Conservation (phyloP, 1,140 invertebrate genomes). For the Melipona quadrifasciata region DNA sequence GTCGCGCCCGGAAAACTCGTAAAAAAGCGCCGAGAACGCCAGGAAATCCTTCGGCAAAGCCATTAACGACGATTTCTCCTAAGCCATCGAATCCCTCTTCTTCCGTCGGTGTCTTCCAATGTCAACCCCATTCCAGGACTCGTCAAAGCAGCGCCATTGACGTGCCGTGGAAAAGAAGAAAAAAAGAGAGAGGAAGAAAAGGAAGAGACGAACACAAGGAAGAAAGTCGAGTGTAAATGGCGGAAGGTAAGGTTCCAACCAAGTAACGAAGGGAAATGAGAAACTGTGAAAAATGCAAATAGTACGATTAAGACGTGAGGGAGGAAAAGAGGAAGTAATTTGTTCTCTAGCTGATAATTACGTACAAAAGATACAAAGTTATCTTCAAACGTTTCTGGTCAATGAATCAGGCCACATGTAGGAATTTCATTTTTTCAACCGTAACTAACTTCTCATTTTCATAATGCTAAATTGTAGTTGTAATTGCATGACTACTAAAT, state of each 20-base stretch:
- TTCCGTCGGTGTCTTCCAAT: constrained; percentile 48
- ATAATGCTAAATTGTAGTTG: too few relatives aligned
- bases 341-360: not conserved
- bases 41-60: constrained; percentile 72
- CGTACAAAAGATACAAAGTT: not conserved
- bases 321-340: not conserved
- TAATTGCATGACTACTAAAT: too few relatives aligned
- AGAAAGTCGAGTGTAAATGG: not conserved
- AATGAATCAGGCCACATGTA: not conserved
- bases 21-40: constrained; percentile 61
- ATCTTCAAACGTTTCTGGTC: not conserved
- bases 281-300: constrained; percentile 12
- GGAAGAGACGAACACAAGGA: not conserved
- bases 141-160: constrained; percentile 25
- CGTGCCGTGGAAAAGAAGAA: not conserved
- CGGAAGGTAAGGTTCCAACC: not conserved
- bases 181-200: not conserved
- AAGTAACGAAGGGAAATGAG: not conserved
- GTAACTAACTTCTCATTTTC: not conserved
- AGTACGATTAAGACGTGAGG: not conserved
- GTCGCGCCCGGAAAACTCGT: constrained; percentile 56
- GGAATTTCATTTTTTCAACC: not conserved
- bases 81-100: constrained; percentile 67
- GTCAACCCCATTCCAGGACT: constrained; percentile 57
- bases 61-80: constrained; percentile 73